Evolutionary conservation across 2,888 invertebrate genomes (phyloP).

Genomic region (Bimastos eiseni): DNA sequence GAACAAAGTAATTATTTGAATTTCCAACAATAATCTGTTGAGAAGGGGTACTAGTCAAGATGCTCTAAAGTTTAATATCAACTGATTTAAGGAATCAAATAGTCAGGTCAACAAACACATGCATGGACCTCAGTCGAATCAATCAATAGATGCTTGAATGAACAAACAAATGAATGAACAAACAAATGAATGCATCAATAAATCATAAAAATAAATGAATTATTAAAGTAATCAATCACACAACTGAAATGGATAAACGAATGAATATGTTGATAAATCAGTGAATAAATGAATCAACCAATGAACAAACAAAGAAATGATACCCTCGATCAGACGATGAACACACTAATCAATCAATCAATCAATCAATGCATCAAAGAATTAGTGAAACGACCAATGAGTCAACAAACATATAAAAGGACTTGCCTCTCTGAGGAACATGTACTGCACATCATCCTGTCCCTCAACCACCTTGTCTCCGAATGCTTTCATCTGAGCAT

Average conservation of each 20-base stretch:
- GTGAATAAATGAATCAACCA: neutral
- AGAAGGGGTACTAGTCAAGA: too few species aligned
- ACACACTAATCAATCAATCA: neutral
- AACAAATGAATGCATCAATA: neutral
- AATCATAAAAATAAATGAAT: conserved; percentile 10
- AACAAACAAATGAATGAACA: neutral
- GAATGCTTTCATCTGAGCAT: conserved; percentile 98
- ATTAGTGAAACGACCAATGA: neutral
- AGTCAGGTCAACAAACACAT: neutral
- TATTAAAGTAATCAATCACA: neutral
- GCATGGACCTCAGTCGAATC: neutral
- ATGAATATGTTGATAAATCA: neutral
- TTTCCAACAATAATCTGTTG: neutral
- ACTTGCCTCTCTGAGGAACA: conserved; percentile 76
- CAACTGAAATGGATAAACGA: neutral
- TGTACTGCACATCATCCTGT: conserved; percentile 92
- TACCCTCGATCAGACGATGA: neutral
- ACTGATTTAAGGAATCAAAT: neutral
- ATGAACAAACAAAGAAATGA: neutral
- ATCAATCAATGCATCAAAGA: neutral
- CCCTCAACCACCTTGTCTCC: conserved; percentile 73
- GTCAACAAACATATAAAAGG: neutral
- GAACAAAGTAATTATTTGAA: neutral
- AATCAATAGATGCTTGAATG: neutral
- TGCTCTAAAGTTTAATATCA: neutral